Percentiles rank a stretch among this genome's conserved stretches.
Conservation (phyloP, 2,113 vertebrate genomes). For the Psittacara wagleri region DNA sequence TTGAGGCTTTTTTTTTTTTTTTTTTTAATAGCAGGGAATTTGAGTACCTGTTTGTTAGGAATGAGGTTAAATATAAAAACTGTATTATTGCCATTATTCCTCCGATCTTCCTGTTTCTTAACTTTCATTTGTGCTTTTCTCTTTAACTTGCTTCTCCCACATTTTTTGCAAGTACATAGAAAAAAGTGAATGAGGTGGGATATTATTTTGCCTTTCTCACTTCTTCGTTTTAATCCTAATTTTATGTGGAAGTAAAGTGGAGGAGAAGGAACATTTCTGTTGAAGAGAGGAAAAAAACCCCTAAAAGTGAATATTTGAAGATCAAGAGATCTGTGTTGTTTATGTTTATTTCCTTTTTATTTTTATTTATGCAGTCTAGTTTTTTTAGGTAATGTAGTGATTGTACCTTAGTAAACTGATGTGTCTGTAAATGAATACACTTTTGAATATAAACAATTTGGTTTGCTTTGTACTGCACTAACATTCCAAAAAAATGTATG, state of each 20-base stretch:
- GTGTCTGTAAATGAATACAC: neutral
- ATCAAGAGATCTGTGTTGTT: neutral
- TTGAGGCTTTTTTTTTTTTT: rapidly evolving
- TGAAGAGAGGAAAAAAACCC: neutral
- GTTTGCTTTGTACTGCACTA: neutral
- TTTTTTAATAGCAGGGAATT: neutral
- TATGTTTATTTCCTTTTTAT: neutral
- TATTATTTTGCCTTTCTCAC: neutral
- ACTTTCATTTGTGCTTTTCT: neutral
- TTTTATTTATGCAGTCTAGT: neutral
- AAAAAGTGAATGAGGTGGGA: neutral
- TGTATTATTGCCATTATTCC: neutral
- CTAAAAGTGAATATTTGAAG: neutral
- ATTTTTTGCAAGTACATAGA: neutral
- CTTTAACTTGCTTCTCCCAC: neutral
- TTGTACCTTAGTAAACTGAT: neutral
- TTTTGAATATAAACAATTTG: neutral
- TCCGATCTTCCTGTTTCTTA: neutral
- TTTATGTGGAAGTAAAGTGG: neutral
- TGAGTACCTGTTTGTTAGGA: neutral
- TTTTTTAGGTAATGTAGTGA: neutral
- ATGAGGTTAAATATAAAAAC: neutral
- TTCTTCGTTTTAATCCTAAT: neutral
- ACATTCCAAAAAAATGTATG: neutral
- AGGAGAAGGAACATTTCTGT: neutral